Evolutionary conservation across 2,888 invertebrate species (phyloP).

Genomic region (Limnephilus rhombicus): DNA sequence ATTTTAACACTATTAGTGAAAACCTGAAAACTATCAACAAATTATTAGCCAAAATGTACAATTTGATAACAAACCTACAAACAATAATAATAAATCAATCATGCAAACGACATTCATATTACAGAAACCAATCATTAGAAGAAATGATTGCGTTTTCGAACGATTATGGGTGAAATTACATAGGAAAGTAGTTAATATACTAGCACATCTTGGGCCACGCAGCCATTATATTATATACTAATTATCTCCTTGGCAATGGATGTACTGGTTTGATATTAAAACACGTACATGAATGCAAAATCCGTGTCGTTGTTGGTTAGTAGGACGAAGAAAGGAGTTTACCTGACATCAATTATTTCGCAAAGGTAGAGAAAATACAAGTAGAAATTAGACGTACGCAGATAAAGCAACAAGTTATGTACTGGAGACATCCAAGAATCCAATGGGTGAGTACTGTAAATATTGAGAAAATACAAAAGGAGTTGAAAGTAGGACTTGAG

Average conservation of each 20-base stretch:
- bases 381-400: background rate
- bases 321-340: slow-evolving; percentile 28
- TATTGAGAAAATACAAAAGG: background rate
- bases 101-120: background rate
- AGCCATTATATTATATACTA: background rate
- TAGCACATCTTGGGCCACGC: background rate
- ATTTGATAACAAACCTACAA: background rate
- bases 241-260: background rate
- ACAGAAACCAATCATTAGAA: background rate
- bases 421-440: background rate
- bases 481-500: background rate
- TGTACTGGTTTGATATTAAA: background rate
- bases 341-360: background rate
- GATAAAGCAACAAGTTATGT: background rate
- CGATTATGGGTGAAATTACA: background rate
- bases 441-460: background rate
- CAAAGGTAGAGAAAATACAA: background rate
- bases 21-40: background rate
- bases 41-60: background rate
- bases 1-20: background rate
- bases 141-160: background rate
- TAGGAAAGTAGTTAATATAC: background rate
- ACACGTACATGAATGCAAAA: background rate
- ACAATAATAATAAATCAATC: background rate
- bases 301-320: background rate